Conservation (phyloP, 2,888 invertebrate species). For the Diadegma fenestrale region DNA sequence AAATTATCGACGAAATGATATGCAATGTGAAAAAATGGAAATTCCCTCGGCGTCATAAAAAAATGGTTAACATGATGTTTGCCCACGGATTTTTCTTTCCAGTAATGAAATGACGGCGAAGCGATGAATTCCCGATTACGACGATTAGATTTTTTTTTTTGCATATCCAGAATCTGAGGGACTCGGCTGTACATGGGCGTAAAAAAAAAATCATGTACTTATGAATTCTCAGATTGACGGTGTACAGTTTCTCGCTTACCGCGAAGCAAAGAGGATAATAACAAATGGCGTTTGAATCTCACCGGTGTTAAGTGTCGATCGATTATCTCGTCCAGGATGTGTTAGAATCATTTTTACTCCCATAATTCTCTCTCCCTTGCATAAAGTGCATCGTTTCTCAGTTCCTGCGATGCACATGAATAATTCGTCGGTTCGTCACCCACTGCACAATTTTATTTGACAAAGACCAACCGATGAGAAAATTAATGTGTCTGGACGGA, state of each 20-base stretch:
- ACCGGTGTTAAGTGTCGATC: slow-evolving; percentile 62
- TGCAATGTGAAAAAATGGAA: slow-evolving; percentile 57
- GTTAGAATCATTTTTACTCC: slow-evolving; percentile 39
- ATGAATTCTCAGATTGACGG: slow-evolving; percentile 58
- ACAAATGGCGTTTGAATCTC: slow-evolving; percentile 35
- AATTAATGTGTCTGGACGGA: slow-evolving; percentile 36
- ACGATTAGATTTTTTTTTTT: slow-evolving; percentile 62
- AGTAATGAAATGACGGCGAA: slow-evolving; percentile 67
- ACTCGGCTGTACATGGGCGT: slow-evolving; percentile 12
- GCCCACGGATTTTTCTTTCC: slow-evolving; percentile 62
- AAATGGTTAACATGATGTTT: slow-evolving; percentile 42
- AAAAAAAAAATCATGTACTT: slow-evolving; percentile 61
- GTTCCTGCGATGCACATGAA: slow-evolving; percentile 42
- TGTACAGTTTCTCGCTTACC: slow-evolving; percentile 44
- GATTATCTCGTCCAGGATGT: slow-evolving; percentile 73
- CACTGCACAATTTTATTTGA: slow-evolving; percentile 15
- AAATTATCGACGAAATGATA: slow-evolving; percentile 30
- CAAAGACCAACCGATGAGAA: slow-evolving; percentile 24
- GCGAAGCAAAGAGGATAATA: slow-evolving; percentile 52
- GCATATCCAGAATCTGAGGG: slow-evolving; percentile 34
- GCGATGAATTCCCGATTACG: slow-evolving; percentile 59
- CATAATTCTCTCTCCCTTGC: slow-evolving; percentile 11
- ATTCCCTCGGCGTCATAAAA: slow-evolving; percentile 66
- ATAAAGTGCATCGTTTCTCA: slow-evolving; percentile 44
- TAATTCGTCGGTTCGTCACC: slow-evolving; percentile 23